These are phyloP conservation scores for Andrena flavipes DNA, from an alignment of 2,888 invertebrate genomes.

Conservation along the genomic window DNA sequence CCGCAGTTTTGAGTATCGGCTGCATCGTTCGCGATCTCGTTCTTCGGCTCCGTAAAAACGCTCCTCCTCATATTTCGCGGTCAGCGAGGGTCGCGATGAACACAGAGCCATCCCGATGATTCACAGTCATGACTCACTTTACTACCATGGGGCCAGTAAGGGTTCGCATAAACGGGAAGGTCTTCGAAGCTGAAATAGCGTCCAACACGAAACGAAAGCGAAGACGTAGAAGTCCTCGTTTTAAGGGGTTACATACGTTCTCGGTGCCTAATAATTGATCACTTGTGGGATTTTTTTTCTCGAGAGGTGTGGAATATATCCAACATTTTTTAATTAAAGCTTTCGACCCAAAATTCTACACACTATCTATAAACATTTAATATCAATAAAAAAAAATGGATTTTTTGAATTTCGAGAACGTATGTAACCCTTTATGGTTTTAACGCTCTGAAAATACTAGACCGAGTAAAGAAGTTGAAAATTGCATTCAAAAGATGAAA, in stretches of 20 bases:
- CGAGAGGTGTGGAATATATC: no score
- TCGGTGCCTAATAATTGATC: no score
- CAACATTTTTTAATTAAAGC: no score
- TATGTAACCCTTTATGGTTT: no score
- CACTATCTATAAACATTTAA: no score
- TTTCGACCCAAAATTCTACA: no score
- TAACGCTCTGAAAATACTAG: no score
- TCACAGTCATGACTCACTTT: conserved; percentile 71
- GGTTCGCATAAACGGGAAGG: conserved; percentile 49
- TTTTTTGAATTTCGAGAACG: no score
- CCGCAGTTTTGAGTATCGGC: not conserved
- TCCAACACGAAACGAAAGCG: not conserved
- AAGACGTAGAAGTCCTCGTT: not conserved
- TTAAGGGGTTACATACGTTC: not conserved
- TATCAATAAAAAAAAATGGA: no score
- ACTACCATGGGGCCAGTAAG: conserved; percentile 37
- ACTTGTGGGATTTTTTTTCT: no score
- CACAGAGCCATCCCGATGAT: conserved; percentile 68
- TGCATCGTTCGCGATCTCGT: conserved; percentile 31
- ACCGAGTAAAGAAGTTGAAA: no score
- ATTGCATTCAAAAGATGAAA: no score
- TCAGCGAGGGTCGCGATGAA: conserved; percentile 66
- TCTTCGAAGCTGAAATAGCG: conserved; percentile 23
- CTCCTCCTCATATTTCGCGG: conserved; percentile 67
- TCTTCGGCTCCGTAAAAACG: conserved; percentile 48